Base-by-base conservation (phyloP, 2,888 invertebrate genomes). In the Agrochola circellaris region DNA sequence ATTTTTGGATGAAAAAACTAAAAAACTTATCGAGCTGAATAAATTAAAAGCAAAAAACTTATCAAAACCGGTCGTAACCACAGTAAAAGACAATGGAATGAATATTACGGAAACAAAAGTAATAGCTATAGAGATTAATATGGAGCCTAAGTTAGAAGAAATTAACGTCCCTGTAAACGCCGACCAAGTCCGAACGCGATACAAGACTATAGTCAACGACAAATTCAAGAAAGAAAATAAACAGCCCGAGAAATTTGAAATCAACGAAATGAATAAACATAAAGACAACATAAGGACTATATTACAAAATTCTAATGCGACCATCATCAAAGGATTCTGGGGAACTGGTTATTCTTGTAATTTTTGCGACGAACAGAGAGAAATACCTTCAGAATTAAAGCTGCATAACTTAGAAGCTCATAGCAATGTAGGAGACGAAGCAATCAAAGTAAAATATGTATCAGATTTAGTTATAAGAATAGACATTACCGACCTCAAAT, bases 401-500 rank as follows among this genome's bases (percentile, higher is more conserved):
- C 30, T 30, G 6, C 92, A 92, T 79, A 91, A 91, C 5, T 61
- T 88, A 15, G 82, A 84, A 62, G 34, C n/a, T 13, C 84, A 92
- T 74, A 73, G 64, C 45, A 58, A 87, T 70, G 58, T 79, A 17
- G 61, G 30, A 42, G 54, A 73, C 1, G 66, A 83, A 8, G 77
- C 83, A 1, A 79, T 89, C 54, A 88, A 85, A 81, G 83, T 89
- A 0, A 86, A 83, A 85, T 82, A 90, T 13, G 79, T 90, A 0
- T 73, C 87, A 0, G 89, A 84, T 26, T 92, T 92, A 79, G 85
- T 92, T 15, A 89, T 93, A 0, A 93, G 93, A 83, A 76, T 95
- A 0, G 95, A 95, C 48, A 90, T 95, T 7, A 95, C 95, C 0
- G 84, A 78, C 8, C 79, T 95, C 0, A 83, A 87, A 70, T 96